Conservation (phyloP, 2,113 vertebrate genomes). For the Pteropus alecto region DNA sequence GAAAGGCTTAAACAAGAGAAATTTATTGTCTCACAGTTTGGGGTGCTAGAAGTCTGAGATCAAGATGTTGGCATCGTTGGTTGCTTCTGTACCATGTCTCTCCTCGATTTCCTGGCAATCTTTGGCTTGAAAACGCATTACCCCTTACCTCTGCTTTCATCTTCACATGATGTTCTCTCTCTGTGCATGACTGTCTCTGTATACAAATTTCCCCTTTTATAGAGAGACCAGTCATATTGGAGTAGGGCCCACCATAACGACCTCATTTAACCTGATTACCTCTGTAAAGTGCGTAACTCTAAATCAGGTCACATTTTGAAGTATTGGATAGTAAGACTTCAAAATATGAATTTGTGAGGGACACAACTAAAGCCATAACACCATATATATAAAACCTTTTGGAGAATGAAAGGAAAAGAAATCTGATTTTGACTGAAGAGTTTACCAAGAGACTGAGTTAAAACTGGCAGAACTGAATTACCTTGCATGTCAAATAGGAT, state of each 20-base stretch:
- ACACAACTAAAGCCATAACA: not conserved
- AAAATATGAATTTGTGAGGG: not conserved
- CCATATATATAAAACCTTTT: not conserved
- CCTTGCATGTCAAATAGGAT: not conserved
- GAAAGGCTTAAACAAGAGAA: not conserved
- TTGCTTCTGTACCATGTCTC: not conserved
- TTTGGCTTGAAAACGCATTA: not conserved
- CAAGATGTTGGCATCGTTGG: not conserved
- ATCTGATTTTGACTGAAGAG: not conserved
- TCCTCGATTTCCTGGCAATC: not conserved
- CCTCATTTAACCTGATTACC: not conserved
- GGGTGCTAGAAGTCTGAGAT: not conserved
- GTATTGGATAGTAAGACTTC: not conserved
- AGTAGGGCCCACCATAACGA: not conserved
- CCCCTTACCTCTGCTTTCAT: not conserved
- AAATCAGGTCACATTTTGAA: not conserved
- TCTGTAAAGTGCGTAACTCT: not conserved
- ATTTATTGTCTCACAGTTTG: not conserved
- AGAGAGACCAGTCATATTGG: not conserved
- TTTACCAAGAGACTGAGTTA: not conserved
- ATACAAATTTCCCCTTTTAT: not conserved
- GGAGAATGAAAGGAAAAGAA: not conserved
- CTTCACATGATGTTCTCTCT: not conserved
- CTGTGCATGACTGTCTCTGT: not conserved
- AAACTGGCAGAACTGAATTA: not conserved